Conservation (phyloP, 2,113 vertebrate species). For the Eira barbara region DNA sequence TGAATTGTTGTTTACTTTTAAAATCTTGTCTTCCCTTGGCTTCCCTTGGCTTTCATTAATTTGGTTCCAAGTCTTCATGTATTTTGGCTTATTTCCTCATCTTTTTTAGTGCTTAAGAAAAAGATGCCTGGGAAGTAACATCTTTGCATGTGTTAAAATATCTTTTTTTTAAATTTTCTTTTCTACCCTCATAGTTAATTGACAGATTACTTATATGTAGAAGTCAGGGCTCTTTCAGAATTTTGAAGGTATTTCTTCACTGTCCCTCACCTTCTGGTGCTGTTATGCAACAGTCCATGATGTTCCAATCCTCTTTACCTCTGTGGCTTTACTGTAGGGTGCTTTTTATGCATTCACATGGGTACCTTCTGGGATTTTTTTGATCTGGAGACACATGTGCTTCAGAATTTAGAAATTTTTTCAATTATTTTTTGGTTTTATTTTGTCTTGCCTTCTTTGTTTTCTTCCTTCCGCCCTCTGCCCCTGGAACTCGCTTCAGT, state of each 20-base stretch:
- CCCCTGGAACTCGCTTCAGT: too few relatives aligned
- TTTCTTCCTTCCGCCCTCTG: neutral
- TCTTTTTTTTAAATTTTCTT: neutral
- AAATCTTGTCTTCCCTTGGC: neutral
- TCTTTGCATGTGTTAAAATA: neutral
- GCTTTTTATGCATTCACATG: neutral
- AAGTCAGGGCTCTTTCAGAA: neutral
- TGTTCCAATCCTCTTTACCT: neutral
- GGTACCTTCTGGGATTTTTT: neutral
- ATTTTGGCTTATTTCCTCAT: neutral
- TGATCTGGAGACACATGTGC: neutral
- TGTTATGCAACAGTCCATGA: neutral
- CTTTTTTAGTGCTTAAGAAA: neutral
- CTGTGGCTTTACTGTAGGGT: neutral
- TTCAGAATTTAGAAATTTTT: neutral
- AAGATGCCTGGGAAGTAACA: neutral
- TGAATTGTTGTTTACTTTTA: neutral
- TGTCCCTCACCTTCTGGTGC: neutral
- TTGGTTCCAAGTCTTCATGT: neutral
- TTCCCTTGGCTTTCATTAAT: neutral
- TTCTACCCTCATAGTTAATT: neutral
- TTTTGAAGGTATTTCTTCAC: neutral
- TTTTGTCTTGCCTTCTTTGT: neutral
- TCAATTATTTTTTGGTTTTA: neutral
- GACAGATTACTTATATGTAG: neutral